Percentiles rank a stretch among this genome's conserved stretches.
Evolutionary conservation across 1,140 invertebrate genomes (phyloP).

Genomic region (Hyphantria cunea): DNA sequence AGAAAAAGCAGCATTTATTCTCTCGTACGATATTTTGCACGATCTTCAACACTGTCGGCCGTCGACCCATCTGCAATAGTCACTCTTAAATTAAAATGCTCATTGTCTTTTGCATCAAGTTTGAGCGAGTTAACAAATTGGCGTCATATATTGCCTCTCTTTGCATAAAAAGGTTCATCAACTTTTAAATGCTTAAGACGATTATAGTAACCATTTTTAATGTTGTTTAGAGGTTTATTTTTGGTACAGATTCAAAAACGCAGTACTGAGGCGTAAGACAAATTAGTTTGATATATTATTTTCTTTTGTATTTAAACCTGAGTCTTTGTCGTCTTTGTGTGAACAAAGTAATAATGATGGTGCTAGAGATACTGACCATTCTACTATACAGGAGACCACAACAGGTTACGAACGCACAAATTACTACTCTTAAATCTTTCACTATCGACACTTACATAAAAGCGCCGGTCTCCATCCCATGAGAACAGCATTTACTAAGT

Average conservation of each 20-base stretch:
- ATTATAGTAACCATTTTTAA: no score
- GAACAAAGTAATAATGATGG: neutral
- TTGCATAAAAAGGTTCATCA: slow-evolving; percentile 26
- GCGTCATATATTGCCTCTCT: slow-evolving; percentile 41
- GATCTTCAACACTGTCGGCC: slow-evolving; percentile 34
- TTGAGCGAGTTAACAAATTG: slow-evolving; percentile 56
- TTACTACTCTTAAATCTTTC: slow-evolving; percentile 18
- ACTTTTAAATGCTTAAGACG: slow-evolving; percentile 8
- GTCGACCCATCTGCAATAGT: slow-evolving; percentile 23
- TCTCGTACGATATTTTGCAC: slow-evolving; percentile 47
- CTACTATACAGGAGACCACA: slow-evolving; percentile 8
- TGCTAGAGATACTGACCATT: slow-evolving; percentile 5
- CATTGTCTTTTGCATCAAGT: slow-evolving; percentile 33
- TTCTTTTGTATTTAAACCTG: slow-evolving; percentile 5
- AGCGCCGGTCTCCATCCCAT: slow-evolving; percentile 12
- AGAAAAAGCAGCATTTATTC: slow-evolving; percentile 39
- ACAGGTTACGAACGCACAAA: slow-evolving; percentile 7
- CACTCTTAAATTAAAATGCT: slow-evolving; percentile 72
- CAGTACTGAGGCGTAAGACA: no score
- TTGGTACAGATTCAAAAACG: neutral
- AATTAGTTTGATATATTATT: slow-evolving; percentile 11
- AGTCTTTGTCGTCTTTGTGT: slow-evolving; percentile 23
- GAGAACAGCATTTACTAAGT: slow-evolving; percentile 14
- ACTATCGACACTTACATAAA: slow-evolving; percentile 16
- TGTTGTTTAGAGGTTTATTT: neutral